Base-by-base conservation (phyloP, 2,797 vertebrate genomes). In the Hypotaenidia okinawae region DNA sequence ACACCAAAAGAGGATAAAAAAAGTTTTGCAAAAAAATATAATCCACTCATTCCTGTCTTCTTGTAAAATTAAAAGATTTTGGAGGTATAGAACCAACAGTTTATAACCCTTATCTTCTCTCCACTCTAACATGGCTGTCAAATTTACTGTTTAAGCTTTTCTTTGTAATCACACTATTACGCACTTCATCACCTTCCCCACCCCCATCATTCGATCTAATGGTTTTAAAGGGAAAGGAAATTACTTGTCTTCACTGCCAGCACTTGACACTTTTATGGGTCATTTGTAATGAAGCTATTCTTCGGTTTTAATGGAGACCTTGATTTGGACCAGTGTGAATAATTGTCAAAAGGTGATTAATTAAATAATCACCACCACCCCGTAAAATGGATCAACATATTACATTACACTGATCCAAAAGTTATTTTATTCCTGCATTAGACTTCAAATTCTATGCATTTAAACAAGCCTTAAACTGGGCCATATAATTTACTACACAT, bases 251-350 rank as follows among this genome's bases (percentile, higher is more conserved):
- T 97, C 96, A 93, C 97, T 97, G 97, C 98, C 97, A 96, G 97
- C 97, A 91, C 97, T 97, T 98, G 98, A 98, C 98, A 98, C 97
- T 97, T 98, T 98, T 98, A 98, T 98, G 98, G 98, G 97, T 98
- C 97, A 97, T 98, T 97, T 98, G 98, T 98, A 98, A 98, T 98
- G 98, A 98, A 98, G 97, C 98, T 97, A 98, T 98, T 98, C 98
- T 98, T 98, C 0, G 96, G 94, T 97, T 98, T 98, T 98, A 98
- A 98, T 98, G 97, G 97, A 98, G 98, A 98, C 98, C 98, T 98
- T 98, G 97, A 97, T 98, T 98, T 98, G 97, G 97, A 97, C 97
- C 96, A 96, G 97, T 96, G 97, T 98, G 98, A 98, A 97, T 98
- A 98, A 98, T 98, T 97, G 97, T 98, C 97, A 97, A 97, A 97